A percentile compares a stretch with the other conserved stretches of the same genome.
Evolutionary conservation across 2,888 invertebrate species (phyloP).

Genomic region (Opisthograptis luteolata): DNA sequence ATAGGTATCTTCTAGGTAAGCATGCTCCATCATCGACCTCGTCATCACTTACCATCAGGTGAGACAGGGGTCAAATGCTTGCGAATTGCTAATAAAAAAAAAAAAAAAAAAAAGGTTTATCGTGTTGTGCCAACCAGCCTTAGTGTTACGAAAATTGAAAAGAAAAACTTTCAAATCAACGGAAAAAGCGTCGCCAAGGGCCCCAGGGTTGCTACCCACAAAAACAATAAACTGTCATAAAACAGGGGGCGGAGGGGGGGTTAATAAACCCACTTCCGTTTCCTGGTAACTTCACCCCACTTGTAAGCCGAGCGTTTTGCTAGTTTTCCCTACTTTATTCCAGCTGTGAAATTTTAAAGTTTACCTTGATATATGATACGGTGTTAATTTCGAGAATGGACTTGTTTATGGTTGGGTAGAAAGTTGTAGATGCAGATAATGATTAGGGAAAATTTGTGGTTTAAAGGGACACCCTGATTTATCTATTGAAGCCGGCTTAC

Average conservation of each 20-base stretch:
- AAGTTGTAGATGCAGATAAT: slow-evolving; percentile 32
- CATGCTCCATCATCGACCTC: too few species aligned
- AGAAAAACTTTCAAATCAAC: slow-evolving; percentile 14
- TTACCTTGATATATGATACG: slow-evolving; percentile 27
- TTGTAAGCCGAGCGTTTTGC: slow-evolving; percentile 35
- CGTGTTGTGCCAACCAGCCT: too few species aligned
- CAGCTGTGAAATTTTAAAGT: slow-evolving; percentile 33
- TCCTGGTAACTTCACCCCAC: slow-evolving; percentile 40
- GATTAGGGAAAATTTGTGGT: slow-evolving; percentile 25
- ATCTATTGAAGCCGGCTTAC: slow-evolving; percentile 16
- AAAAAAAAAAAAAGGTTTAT: too few species aligned
- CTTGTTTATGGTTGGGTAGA: slow-evolving; percentile 11
- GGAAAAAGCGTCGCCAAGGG: slow-evolving; percentile 45
- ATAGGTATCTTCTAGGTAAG: too few species aligned
- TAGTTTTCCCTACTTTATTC: slow-evolving; percentile 31
- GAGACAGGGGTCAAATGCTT: too few species aligned
- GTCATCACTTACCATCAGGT: too few species aligned
- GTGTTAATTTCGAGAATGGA: slow-evolving; percentile 2
- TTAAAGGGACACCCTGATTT: slow-evolving; percentile 20
- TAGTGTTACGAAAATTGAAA: slow-evolving; percentile 6
- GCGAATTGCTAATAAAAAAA: too few species aligned
- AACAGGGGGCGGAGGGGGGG: slow-evolving; percentile 60
- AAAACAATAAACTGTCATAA: slow-evolving; percentile 75
- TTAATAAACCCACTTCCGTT: slow-evolving; percentile 66
- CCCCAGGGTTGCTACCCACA: slow-evolving; percentile 39